Evolutionary conservation across 2,797 vertebrate genomes (phyloP), one percentile per base, ranked within the genome.

Genomic region (Acropternis orthonyx): DNA sequence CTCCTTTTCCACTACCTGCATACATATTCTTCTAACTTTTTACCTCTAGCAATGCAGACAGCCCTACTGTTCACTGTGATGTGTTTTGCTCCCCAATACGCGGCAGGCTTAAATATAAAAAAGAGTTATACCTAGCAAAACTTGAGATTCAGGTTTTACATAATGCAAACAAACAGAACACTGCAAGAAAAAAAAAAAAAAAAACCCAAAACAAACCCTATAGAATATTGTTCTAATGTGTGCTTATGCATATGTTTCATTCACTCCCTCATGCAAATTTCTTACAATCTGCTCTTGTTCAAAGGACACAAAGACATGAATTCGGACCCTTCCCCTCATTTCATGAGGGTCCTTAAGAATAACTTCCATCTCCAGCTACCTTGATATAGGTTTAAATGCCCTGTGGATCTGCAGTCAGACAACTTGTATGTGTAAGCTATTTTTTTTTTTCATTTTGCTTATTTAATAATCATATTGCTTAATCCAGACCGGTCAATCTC

Each of bases 141-240:
- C 17, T 17, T 39, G 27, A 75, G 21, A 51, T 58, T 43, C 62
- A 59, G 10, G 14, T 52, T 76, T 75, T 55, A 48, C 9, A 14
- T 2, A 63, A 65, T 14, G 7, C 19, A 77, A 68, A 19, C 6
- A 86, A 86, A 43, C 8, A 65, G 54, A 52, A 18, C 2, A 9
- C 7, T 61, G 10, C 2, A 22, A 72, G 46, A 41, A 51, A 51
- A 51, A 51, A 23, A 14, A 11, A 24, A 24, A 6, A 36, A 58
- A 73, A 36, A 56, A 22, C 1, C 48, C 1, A 12, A 12, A 34
- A 15, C 5, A 17, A 19, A 16, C 1, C 3, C 4, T 4, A 14
- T 43, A 85, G 83, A 78, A 46, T 23, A 39, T 4, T 12, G 1
- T 27, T 75, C 13, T 46, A 26, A 58, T 51, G 27, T 36, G 18